A percentile compares a stretch with the other conserved stretches of the same genome.
phyloP scores from a whole-genome alignment of 2,888 invertebrate species.

The Globia sparganii region DNA sequence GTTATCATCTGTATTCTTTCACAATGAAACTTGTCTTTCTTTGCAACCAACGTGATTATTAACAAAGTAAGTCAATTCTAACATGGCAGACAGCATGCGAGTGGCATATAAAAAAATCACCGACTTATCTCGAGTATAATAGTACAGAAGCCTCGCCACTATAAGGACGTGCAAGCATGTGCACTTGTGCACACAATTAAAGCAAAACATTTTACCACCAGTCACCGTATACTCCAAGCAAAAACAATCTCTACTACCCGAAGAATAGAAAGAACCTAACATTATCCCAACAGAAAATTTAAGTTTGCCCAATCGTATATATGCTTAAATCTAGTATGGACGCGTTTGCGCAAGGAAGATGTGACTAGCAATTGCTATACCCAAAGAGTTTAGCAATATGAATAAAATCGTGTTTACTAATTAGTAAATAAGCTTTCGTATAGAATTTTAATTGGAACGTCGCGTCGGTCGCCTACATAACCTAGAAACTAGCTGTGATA shows the following conservation, averaged over 20 bases:
- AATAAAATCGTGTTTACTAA: slow-evolving; percentile 68
- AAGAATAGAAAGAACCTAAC: slow-evolving; percentile 31
- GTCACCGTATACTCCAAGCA: slow-evolving; percentile 30
- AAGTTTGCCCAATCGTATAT: slow-evolving; percentile 43
- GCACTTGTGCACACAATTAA: slow-evolving; percentile 71
- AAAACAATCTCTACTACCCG: slow-evolving; percentile 42
- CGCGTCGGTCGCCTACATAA: slow-evolving; percentile 62
- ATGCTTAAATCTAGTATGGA: slow-evolving; percentile 69
- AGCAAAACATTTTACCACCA: slow-evolving; percentile 53
- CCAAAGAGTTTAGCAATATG: slow-evolving; percentile 73
- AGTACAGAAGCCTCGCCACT: slow-evolving; percentile 77
- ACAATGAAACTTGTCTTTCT: slow-evolving; percentile 6
- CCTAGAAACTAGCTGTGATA: slow-evolving; percentile 56
- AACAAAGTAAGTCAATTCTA: slow-evolving; percentile 71
- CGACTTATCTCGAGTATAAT: slow-evolving; percentile 76
- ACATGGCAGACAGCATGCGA: slow-evolving; percentile 68
- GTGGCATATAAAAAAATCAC: slow-evolving; percentile 77
- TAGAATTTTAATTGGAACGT: slow-evolving; percentile 64
- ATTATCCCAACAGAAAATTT: slow-evolving; percentile 20
- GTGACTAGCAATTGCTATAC: slow-evolving; percentile 71
- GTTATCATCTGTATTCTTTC: neutral
- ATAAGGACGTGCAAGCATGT: slow-evolving; percentile 77
- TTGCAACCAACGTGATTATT: slow-evolving; percentile 60
- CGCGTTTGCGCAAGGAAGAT: slow-evolving; percentile 79
- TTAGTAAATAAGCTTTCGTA: slow-evolving; percentile 62